Evolutionary conservation across 2,888 invertebrate genomes (phyloP), one percentile per base, ranked within the genome.

Genomic region (Dexiosoma caninum): DNA sequence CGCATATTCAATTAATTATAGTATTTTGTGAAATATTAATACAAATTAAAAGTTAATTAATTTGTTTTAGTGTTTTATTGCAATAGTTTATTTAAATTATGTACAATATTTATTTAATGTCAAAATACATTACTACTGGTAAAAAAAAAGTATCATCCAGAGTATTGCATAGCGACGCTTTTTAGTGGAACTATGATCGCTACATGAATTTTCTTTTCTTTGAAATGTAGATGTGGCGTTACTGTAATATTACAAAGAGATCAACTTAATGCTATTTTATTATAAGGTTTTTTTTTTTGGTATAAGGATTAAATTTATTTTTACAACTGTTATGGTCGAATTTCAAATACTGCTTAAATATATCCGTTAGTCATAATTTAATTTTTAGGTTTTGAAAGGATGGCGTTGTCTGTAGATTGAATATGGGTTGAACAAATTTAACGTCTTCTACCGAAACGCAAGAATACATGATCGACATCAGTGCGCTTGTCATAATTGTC

Each of bases 391-490:
- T 37, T n/a, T 19, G 0, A 6, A 21, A 57, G 16, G 32, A 5
- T 32, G 12, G 32, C 23, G 42, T 42, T 37, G 55, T 37, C n/a
- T 37, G 49, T 53, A 12, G 37, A 10, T 4, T 35, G 8, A 21
- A 8, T 67, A 14, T 21, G 21, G 1, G 16, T 49, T 35, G 51
- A 35, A 53, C 12, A 23, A 37, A 60, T 80, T 89, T 94, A 94
- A 92, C 95, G 94, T 88, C 95, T 93, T 89, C 95, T 94, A 71
- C 97, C 97, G 89, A 97, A 97, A 86, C 96, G 94, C 85, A 97
- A 93, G 91, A 97, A 97, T 71, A 96, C 96, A 91, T 97, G 97
- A 86, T 96, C 96, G 59, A 96, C 95, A 91, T 97, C 96, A 87
- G 96, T 96, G 81, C 96, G 93, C 90, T 96, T 96, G 83, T 94